Percentiles rank a stretch among this genome's conserved stretches.
Conservation (phyloP, 2,113 vertebrate species). For the Capreolus pygargus region DNA sequence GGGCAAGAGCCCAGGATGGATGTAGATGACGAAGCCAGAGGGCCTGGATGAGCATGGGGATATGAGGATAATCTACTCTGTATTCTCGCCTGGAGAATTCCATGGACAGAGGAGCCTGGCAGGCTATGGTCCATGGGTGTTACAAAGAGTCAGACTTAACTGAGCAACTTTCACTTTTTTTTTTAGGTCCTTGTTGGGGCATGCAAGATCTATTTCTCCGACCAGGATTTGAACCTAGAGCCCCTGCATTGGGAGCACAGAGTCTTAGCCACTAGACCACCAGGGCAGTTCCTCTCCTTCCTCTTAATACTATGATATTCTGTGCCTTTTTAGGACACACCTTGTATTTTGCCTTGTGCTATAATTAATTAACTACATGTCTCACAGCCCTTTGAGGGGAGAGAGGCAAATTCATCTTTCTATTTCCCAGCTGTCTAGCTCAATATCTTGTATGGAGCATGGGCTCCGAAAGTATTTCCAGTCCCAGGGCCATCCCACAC, state of each 20-base stretch:
- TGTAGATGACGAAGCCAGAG: not conserved
- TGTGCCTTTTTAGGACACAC: not conserved
- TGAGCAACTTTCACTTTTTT: not conserved
- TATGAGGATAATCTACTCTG: not conserved
- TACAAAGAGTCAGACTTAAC: not conserved
- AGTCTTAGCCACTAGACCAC: not conserved
- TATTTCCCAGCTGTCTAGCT: not conserved
- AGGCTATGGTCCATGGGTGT: not conserved
- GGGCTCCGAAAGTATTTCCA: not conserved
- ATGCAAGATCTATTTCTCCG: not conserved
- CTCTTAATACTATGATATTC: not conserved
- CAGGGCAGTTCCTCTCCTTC: not conserved
- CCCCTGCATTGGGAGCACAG: fast-evolving
- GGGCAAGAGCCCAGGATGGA: not conserved
- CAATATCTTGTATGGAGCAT: not conserved
- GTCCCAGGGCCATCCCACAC: not conserved
- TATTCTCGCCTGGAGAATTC: not conserved
- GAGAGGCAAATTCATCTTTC: not conserved
- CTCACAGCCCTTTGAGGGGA: not conserved
- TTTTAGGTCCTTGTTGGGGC: not conserved
- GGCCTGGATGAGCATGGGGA: not conserved
- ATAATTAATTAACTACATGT: not conserved
- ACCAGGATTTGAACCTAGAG: not conserved
- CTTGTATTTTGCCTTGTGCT: not conserved
- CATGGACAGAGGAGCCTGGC: not conserved